phyloP scores from a whole-genome alignment of 2,797 vertebrate genomes.

The Pseudochirops corinnae region DNA sequence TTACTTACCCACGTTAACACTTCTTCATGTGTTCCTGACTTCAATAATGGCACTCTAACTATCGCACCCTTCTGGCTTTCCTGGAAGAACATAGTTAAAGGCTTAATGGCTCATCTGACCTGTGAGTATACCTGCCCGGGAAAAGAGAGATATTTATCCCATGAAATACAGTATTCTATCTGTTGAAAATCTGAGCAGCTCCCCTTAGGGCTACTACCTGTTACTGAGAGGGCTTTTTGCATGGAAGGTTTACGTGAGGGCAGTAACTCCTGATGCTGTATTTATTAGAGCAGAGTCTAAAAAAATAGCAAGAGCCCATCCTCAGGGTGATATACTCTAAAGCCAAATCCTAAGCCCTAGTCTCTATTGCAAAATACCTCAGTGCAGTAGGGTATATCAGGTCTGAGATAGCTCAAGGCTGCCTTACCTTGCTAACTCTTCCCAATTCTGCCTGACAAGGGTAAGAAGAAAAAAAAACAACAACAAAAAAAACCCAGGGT shows the following conservation, averaged over 20 bases:
- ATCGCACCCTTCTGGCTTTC: neutral
- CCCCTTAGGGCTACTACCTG: neutral
- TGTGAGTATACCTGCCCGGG: neutral
- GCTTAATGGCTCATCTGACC: neutral
- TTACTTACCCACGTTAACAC: neutral
- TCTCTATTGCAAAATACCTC: neutral
- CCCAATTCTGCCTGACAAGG: neutral
- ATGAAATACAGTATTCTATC: neutral
- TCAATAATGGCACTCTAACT: neutral
- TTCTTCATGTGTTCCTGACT: neutral
- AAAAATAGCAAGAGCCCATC: neutral
- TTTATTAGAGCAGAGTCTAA: slow-evolving; percentile 44
- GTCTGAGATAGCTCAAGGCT: neutral
- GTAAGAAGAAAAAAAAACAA: slow-evolving; percentile 36
- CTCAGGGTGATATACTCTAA: neutral
- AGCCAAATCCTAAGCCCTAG: neutral
- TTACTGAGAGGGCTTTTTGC: neutral
- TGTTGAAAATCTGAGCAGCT: neutral
- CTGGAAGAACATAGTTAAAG: neutral
- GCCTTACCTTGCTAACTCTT: neutral
- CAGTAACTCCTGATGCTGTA: slow-evolving; percentile 26
- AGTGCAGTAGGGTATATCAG: neutral
- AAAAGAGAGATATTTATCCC: neutral
- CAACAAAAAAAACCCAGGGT: neutral
- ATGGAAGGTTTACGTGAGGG: neutral